phyloP scores from a whole-genome alignment of 2,888 invertebrate genomes.

The Trichogramma dendrolimi region DNA sequence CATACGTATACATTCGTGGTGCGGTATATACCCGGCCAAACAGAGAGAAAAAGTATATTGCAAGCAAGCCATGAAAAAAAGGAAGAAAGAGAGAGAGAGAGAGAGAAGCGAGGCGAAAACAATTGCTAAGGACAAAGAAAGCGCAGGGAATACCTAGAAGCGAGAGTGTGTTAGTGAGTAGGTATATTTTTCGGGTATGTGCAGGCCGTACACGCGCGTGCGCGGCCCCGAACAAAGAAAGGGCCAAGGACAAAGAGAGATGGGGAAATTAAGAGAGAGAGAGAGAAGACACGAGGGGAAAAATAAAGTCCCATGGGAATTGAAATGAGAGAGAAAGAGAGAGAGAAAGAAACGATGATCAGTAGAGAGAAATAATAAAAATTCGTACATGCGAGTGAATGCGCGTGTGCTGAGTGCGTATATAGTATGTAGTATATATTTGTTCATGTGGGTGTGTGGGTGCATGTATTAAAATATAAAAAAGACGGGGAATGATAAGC shows the following conservation, averaged over 20 bases:
- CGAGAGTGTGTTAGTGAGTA: slow-evolving; percentile 16
- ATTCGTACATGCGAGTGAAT: too few species aligned
- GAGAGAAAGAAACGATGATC: slow-evolving; percentile 1
- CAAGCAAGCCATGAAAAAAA: neutral
- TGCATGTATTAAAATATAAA: too few species aligned
- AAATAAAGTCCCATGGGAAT: neutral
- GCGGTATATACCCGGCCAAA: too few species aligned
- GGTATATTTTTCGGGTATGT: too few species aligned
- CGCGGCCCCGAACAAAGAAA: slow-evolving; percentile 19
- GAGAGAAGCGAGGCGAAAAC: slow-evolving; percentile 14
- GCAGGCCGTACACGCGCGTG: slow-evolving; percentile 6
- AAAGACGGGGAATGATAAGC: slow-evolving; percentile 18
- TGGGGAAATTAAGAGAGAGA: slow-evolving; percentile 26
- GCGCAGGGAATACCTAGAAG: slow-evolving; percentile 13
- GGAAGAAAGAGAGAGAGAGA: slow-evolving; percentile 12
- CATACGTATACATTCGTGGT: too few species aligned
- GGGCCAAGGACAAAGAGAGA: slow-evolving; percentile 24
- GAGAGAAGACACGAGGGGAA: slow-evolving; percentile 1
- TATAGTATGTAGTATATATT: too few species aligned
- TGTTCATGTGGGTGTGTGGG: too few species aligned
- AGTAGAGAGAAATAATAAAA: neutral
- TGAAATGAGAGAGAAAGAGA: neutral
- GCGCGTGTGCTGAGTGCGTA: too few species aligned
- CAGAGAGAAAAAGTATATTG: too few species aligned
- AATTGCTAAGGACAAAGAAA: slow-evolving; percentile 25